Conservation (phyloP, 2,113 vertebrate species). For the Nesogale talazaci region DNA sequence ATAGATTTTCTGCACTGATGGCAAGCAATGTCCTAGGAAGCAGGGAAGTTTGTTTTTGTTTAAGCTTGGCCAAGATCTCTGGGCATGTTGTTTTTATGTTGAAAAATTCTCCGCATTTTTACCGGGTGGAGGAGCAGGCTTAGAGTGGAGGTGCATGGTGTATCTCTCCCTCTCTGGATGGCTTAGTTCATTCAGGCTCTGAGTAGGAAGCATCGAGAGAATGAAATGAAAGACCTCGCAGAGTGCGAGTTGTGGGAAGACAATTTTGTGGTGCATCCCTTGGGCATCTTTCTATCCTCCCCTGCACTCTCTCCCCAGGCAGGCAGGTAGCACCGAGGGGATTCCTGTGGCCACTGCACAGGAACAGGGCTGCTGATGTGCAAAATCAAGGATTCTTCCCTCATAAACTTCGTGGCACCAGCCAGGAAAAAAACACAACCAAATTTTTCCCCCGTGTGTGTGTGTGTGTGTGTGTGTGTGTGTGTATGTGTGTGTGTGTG, state of each 20-base stretch:
- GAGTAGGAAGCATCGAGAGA: background rate
- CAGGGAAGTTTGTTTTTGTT: constrained; percentile 42
- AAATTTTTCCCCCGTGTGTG: constrained; percentile 77
- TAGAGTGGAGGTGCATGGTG: constrained; percentile 41
- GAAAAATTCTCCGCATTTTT: constrained; percentile 44
- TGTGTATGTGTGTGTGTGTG: too few species aligned
- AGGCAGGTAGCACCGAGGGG: background rate
- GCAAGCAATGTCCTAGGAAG: background rate
- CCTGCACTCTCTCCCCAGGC: background rate
- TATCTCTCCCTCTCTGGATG: constrained; percentile 39
- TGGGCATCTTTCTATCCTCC: background rate
- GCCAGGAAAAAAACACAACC: constrained; percentile 68
- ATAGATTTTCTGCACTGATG: background rate
- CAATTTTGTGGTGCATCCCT: background rate
- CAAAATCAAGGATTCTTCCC: constrained; percentile 2
- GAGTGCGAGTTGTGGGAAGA: background rate
- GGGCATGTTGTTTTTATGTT: constrained; percentile 53
- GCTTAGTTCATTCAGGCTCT: too few species aligned
- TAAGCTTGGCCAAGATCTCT: constrained; percentile 15
- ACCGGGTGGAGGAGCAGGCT: background rate
- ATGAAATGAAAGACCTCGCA: background rate
- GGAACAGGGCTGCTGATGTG: background rate
- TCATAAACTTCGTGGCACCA: constrained; percentile 55
- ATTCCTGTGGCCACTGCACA: constrained; percentile 23
- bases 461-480: too few species aligned